These are phyloP conservation scores for Trachymyrmex cornetzi DNA, from an alignment of 1,140 invertebrate species.

Conservation along the genomic window DNA sequence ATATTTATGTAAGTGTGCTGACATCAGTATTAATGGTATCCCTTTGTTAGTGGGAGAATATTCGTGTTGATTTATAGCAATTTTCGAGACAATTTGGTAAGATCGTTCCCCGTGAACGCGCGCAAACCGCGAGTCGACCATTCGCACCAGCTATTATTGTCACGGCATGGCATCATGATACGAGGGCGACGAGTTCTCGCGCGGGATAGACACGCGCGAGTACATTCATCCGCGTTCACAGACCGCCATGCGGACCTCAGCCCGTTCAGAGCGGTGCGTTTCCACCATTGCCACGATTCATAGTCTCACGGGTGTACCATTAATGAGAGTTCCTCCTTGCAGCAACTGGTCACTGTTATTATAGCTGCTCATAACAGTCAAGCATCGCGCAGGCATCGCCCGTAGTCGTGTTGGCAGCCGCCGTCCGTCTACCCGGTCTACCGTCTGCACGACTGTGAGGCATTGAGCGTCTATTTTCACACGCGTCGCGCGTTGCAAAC, in stretches of 20 bases:
- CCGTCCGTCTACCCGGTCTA: no score
- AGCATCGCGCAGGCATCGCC: constrained; percentile 47
- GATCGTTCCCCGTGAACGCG: constrained; percentile 47
- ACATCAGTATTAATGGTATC: constrained; percentile 37
- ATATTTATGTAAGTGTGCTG: constrained; percentile 24
- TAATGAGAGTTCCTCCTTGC: constrained; percentile 82
- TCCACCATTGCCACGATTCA: constrained; percentile 83
- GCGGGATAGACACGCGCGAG: constrained; percentile 56
- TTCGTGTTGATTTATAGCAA: constrained; percentile 48
- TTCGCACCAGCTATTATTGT: constrained; percentile 76
- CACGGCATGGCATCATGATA: constrained; percentile 62
- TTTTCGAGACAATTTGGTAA: constrained; percentile 47
- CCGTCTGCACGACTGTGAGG: constrained; percentile 74
- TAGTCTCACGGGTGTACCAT: constrained; percentile 83
- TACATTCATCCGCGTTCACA: constrained; percentile 82
- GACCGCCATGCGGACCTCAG: constrained; percentile 66
- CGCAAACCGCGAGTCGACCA: constrained; percentile 58
- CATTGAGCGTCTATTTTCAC: constrained; percentile 84
- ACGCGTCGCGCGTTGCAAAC: constrained; percentile 71
- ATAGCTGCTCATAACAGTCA: constrained; percentile 85
- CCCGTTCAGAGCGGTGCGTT: constrained; percentile 77
- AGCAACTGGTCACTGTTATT: constrained; percentile 82
- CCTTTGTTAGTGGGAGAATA: constrained; percentile 17
- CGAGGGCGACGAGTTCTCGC: constrained; percentile 60
- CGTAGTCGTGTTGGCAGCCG: constrained; percentile 76